phyloP scores from a whole-genome alignment of 2,113 vertebrate genomes.

The Alosa alosa region DNA sequence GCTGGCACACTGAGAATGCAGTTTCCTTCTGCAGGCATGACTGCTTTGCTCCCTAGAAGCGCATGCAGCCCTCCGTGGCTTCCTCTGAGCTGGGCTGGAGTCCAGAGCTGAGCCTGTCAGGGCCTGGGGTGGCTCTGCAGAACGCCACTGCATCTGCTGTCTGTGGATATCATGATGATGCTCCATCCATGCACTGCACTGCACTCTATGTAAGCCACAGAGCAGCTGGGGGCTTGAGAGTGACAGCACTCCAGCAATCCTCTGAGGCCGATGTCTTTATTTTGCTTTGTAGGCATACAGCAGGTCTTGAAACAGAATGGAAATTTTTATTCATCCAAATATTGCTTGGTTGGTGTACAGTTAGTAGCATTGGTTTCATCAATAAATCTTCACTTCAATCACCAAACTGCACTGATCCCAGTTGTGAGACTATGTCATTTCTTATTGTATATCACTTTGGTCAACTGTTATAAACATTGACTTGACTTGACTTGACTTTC shows the following conservation, averaged over 20 bases:
- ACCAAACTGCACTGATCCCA: background rate
- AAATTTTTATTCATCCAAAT: no score
- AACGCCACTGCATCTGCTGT: conserved; percentile 7
- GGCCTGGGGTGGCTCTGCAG: background rate
- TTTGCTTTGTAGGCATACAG: background rate
- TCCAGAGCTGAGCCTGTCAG: conserved; percentile 20
- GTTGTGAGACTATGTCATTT: background rate
- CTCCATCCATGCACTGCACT: background rate
- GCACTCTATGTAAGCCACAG: background rate
- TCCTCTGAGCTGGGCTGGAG: background rate
- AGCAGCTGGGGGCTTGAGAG: background rate
- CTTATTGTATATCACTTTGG: no score
- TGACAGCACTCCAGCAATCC: background rate
- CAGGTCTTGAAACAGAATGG: background rate
- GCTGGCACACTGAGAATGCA: background rate
- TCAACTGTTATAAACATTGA: no score
- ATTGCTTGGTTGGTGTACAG: no score
- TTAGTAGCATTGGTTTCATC: background rate
- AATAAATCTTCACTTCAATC: background rate
- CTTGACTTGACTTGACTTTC: background rate
- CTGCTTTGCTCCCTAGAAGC: background rate
- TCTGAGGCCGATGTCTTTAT: background rate
- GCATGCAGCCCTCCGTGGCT: background rate
- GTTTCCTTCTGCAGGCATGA: background rate
- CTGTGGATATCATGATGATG: background rate